Percentiles rank a stretch among this genome's conserved stretches.
phyloP scores from a whole-genome alignment of 1,140 invertebrate genomes.

The Lethrus apterus region DNA sequence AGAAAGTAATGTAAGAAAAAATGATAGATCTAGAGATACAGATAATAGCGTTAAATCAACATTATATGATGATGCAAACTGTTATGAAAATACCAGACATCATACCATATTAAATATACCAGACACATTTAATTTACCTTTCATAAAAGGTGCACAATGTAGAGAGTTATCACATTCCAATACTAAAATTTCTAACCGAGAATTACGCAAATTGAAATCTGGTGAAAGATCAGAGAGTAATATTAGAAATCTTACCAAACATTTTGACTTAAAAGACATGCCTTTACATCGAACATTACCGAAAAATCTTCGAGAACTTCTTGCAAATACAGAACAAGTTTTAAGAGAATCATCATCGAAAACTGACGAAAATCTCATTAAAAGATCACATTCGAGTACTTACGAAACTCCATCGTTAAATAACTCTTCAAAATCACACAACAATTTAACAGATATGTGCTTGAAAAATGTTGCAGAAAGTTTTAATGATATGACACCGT shows the following conservation, averaged over 20 bases:
- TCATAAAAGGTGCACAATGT: no score
- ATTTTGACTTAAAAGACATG: slow-evolving; percentile 8
- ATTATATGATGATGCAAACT: background rate
- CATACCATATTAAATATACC: background rate
- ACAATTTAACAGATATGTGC: background rate
- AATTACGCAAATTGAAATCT: background rate
- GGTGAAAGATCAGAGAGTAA: slow-evolving; percentile 6
- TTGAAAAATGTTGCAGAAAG: background rate
- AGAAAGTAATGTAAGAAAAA: slow-evolving; percentile 3
- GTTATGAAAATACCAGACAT: slow-evolving; percentile 11
- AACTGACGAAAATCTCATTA: slow-evolving; percentile 5
- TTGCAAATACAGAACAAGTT: slow-evolving; percentile 1
- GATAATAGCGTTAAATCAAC: background rate
- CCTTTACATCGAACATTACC: slow-evolving; percentile 28
- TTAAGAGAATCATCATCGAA: slow-evolving; percentile 7
- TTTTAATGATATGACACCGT: background rate
- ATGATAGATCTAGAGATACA: slow-evolving; percentile 8
- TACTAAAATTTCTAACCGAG: background rate
- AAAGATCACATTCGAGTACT: background rate
- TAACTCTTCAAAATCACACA: slow-evolving; percentile 8
- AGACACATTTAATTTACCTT: no score
- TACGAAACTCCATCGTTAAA: slow-evolving; percentile 7
- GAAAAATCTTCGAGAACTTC: slow-evolving; percentile 27
- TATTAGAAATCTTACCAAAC: background rate
- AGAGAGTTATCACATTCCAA: no score